These are phyloP conservation scores for Sesamia inferens DNA, from an alignment of 2,888 invertebrate species.

Conservation along the genomic window DNA sequence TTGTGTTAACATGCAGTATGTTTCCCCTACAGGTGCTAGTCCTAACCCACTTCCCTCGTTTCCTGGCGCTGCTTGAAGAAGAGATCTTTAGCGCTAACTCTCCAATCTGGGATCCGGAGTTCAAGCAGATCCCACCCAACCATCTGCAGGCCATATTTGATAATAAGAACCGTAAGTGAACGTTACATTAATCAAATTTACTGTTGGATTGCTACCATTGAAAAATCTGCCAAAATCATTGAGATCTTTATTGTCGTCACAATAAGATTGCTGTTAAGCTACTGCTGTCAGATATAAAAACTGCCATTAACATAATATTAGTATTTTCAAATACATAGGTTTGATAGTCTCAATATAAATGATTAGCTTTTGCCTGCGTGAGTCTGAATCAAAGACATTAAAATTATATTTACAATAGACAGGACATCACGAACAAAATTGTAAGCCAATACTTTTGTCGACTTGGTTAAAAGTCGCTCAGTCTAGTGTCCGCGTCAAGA, in stretches of 20 bases:
- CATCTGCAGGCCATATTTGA: constrained; percentile 92
- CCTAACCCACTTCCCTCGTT: constrained; percentile 97
- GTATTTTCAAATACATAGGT: too few relatives aligned
- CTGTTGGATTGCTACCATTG: neutral
- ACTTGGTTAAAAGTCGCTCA: too few relatives aligned
- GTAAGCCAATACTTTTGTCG: too few relatives aligned
- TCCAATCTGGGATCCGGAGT: constrained; percentile 98
- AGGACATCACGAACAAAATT: too few relatives aligned
- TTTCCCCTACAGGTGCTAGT: constrained; percentile 90
- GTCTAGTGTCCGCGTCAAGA: too few relatives aligned
- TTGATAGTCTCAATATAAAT: too few relatives aligned
- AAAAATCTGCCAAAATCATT: neutral
- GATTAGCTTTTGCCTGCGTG: too few relatives aligned
- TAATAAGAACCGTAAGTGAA: constrained; percentile 83
- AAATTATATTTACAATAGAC: too few relatives aligned
- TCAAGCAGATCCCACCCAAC: constrained; percentile 93
- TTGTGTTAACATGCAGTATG: neutral
- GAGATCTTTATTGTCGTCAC: neutral
- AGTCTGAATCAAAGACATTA: too few relatives aligned
- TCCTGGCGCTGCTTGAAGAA: constrained; percentile 96
- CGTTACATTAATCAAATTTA: neutral
- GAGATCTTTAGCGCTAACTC: constrained; percentile 96
- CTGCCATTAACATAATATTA: neutral
- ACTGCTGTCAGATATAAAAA: neutral
- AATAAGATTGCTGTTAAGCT: neutral